phyloP scores from a whole-genome alignment of 2,888 invertebrate genomes.

The Gari tellinella region DNA sequence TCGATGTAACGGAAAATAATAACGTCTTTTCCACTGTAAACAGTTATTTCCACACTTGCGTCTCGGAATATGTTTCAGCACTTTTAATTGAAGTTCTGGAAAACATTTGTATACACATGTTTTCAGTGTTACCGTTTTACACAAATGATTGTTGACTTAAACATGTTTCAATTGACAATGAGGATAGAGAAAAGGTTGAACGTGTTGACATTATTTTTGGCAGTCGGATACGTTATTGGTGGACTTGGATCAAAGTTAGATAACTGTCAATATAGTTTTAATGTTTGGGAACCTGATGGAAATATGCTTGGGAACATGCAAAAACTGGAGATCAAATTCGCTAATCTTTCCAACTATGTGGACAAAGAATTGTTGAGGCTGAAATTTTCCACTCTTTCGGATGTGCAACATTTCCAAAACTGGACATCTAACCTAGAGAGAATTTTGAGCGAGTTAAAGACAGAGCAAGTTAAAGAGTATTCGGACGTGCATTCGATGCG shows the following conservation, averaged over 20 bases:
- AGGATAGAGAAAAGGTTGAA: too few relatives aligned
- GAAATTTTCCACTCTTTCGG: constrained; percentile 53
- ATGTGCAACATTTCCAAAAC: constrained; percentile 63
- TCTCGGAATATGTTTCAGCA: too few relatives aligned
- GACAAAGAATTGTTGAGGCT: constrained; percentile 62
- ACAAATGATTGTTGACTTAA: too few relatives aligned
- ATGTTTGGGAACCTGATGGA: constrained; percentile 81
- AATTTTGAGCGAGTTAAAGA: constrained; percentile 59
- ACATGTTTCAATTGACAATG: too few relatives aligned
- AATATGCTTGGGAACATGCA: constrained; percentile 73
- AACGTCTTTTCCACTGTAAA: too few relatives aligned
- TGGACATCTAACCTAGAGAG: constrained; percentile 61
- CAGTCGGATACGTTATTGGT: not conserved
- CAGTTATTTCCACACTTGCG: too few relatives aligned
- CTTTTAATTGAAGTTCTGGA: too few relatives aligned
- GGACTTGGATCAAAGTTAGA: not conserved
- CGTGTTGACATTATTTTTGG: too few relatives aligned
- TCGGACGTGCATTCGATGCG: constrained; percentile 37
- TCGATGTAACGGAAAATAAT: too few relatives aligned
- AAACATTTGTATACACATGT: too few relatives aligned
- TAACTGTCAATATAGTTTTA: constrained; percentile 67
- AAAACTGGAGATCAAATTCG: constrained; percentile 66
- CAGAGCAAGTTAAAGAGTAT: constrained; percentile 47
- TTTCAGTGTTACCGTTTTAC: too few relatives aligned
- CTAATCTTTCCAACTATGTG: constrained; percentile 68